Percentiles rank a stretch among this genome's conserved stretches.
Conservation (phyloP, 2,888 invertebrate genomes). For the Taenaris catops region DNA sequence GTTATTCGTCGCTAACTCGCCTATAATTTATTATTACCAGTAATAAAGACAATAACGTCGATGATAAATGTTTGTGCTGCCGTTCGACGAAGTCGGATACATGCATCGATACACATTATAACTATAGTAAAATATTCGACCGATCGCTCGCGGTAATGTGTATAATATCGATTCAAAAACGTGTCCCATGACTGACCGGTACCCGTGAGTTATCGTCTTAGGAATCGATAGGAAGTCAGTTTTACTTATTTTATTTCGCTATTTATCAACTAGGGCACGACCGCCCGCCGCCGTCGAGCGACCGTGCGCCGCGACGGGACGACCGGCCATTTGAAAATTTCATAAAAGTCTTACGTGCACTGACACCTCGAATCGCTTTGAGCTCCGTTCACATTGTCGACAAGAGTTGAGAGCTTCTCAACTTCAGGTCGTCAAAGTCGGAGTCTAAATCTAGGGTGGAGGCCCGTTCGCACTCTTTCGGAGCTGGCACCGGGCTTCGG, state of each 20-base stretch:
- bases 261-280: constrained; percentile 61
- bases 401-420: too few species aligned
- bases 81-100: constrained; percentile 36
- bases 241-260: constrained; percentile 70
- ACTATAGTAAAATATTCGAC: constrained; percentile 30
- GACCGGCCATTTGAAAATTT: constrained; percentile 48
- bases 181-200: constrained; percentile 32
- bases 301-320: constrained; percentile 28
- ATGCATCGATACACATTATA: constrained; percentile 29
- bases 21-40: constrained; percentile 59
- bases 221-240: constrained; percentile 75
- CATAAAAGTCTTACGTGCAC: constrained; percentile 62
- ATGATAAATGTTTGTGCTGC: constrained; percentile 50
- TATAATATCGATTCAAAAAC: constrained; percentile 19
- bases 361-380: constrained; percentile 35
- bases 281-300: constrained; percentile 32
- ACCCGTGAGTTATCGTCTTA: constrained; percentile 58
- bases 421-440: too few species aligned
- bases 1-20: constrained; percentile 38
- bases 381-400: constrained; percentile 27
- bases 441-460: too few species aligned
- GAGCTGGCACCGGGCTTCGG: constrained; percentile 19
- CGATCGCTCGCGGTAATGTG: constrained; percentile 15
- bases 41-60: constrained; percentile 58
- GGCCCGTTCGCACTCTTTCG: too few species aligned